phyloP scores from a whole-genome alignment of 1,140 invertebrate genomes.

The Lanistes nyassanus region DNA sequence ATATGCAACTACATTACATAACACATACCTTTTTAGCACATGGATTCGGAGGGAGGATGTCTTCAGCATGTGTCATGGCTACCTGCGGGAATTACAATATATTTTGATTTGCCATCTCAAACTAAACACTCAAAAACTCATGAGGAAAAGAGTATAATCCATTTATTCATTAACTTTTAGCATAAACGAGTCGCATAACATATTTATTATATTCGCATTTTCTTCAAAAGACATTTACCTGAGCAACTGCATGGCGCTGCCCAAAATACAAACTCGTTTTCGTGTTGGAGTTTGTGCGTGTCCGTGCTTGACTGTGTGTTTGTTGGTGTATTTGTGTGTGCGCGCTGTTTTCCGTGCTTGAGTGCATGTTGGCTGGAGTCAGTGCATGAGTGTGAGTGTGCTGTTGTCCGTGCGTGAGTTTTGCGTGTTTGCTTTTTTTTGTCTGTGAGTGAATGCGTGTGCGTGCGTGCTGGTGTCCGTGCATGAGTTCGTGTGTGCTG shows the following conservation, averaged over 20 bases:
- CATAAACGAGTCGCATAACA: not conserved
- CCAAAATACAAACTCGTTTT: not conserved
- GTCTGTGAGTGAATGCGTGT: not conserved
- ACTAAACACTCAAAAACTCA: not conserved
- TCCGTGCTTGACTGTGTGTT: not conserved
- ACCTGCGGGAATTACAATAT: no score
- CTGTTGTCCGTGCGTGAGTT: not conserved
- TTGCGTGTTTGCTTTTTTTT: not conserved
- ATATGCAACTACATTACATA: no score
- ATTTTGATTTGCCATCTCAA: not conserved
- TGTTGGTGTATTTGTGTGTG: not conserved
- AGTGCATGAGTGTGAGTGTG: not conserved
- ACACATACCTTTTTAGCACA: no score
- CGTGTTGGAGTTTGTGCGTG: not conserved
- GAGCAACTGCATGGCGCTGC: no score
- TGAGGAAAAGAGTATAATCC: not conserved
- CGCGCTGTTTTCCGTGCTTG: not conserved
- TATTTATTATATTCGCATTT: not conserved
- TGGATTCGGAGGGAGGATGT: no score
- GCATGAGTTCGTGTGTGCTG: not conserved
- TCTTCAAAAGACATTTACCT: not conserved
- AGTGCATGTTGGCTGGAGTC: not conserved
- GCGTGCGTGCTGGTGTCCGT: not conserved
- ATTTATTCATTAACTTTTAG: not conserved
- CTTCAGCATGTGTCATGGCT: no score